Conservation (phyloP, 2,888 invertebrate species). For the Electrophaes corylata region DNA sequence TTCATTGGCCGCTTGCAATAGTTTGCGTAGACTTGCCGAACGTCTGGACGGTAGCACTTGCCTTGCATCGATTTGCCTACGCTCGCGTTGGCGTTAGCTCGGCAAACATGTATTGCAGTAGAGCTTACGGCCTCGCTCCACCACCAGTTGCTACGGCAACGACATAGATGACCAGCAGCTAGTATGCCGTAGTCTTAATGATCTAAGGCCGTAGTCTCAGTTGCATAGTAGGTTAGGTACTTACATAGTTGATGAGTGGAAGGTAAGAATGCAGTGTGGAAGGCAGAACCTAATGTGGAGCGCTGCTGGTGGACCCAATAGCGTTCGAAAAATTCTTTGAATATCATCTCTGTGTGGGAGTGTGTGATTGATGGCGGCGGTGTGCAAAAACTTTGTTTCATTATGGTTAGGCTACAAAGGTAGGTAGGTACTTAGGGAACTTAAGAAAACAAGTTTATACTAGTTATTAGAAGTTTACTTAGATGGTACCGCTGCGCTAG, state of each 20-base stretch:
- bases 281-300: conserved; percentile 10
- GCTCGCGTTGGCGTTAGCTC: too few species aligned
- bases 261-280: background rate
- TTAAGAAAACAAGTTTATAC: too few species aligned
- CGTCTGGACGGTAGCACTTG: too few species aligned
- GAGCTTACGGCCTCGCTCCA: conserved; percentile 10
- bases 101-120: too few species aligned
- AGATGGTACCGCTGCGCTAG: background rate
- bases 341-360: conserved; percentile 25
- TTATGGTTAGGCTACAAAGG: too few species aligned
- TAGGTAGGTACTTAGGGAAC: too few species aligned
- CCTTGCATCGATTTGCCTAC: too few species aligned
- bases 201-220: background rate
- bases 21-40: too few species aligned
- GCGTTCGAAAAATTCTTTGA: conserved; percentile 35
- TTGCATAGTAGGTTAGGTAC: too few species aligned
- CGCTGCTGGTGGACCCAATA: conserved; percentile 24
- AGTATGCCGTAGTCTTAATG: background rate
- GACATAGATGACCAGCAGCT: conserved; percentile 1
- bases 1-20: too few species aligned
- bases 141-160: conserved; percentile 2
- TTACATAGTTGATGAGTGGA: background rate
- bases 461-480: too few species aligned
- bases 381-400: background rate
- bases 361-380: conserved; percentile 1